Conservation (phyloP, 92 coral and sea anemone genomes). For the Zoanthus solanderi region DNA sequence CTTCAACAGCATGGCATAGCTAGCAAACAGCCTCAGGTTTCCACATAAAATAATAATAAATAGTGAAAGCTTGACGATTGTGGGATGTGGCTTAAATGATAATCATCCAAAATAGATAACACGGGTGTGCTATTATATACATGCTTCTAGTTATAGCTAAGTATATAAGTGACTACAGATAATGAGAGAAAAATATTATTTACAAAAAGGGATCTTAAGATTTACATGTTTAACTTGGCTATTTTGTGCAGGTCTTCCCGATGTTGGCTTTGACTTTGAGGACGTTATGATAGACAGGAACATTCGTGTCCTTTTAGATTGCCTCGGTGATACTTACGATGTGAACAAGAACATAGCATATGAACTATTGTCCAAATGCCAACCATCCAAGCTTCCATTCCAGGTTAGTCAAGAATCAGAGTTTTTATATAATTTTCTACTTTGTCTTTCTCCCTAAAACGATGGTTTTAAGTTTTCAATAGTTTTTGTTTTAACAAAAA, state of each 20-base stretch:
- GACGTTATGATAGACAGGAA: conserved; percentile 69
- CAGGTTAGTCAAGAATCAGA: conserved; percentile 64
- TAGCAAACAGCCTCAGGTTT: too few species aligned
- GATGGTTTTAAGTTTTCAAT: not conserved
- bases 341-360: conserved; percentile 87
- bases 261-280: conserved; percentile 53
- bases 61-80: too few species aligned
- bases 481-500: not conserved
- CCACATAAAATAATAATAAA: too few species aligned
- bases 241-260: conserved; percentile 27
- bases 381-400: conserved; percentile 74
- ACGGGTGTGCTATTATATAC: too few species aligned
- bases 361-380: conserved; percentile 71
- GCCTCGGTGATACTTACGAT: conserved; percentile 89
- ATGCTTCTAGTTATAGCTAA: too few species aligned
- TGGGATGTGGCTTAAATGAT: too few species aligned
- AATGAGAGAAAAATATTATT: too few species aligned
- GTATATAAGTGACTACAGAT: too few species aligned
- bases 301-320: conserved; percentile 77
- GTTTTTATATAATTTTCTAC: not conserved
- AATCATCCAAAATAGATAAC: too few species aligned
- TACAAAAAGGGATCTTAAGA: too few species aligned
- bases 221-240: not conserved
- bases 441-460: not conserved
- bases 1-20: too few species aligned